Percentiles rank a stretch among this genome's conserved stretches.
Evolutionary conservation across 2,888 invertebrate species (phyloP).

Genomic region (Monochamus alternatus): DNA sequence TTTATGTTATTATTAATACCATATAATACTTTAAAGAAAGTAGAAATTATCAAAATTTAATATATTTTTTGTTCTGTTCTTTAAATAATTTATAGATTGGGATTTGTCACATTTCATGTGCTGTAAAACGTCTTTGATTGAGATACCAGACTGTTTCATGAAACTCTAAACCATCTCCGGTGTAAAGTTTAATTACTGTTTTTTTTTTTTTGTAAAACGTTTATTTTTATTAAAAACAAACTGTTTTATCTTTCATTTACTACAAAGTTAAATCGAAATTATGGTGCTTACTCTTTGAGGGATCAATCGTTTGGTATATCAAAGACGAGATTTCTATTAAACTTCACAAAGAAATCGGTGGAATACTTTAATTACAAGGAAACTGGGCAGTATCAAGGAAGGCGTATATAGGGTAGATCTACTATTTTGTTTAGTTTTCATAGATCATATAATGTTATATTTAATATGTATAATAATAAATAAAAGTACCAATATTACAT

Average conservation of each 20-base stretch:
- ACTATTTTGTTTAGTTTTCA: constrained; percentile 23
- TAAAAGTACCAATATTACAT: no score
- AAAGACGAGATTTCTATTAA: constrained; percentile 57
- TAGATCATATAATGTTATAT: no score
- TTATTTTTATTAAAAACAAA: constrained; percentile 21
- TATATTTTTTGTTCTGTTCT: no score
- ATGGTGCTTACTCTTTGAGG: constrained; percentile 46
- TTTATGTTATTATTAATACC: no score
- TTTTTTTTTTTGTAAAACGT: constrained; percentile 14
- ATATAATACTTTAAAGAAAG: no score
- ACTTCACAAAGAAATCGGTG: constrained; percentile 52
- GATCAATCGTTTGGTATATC: constrained; percentile 58
- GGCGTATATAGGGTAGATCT: constrained; percentile 1
- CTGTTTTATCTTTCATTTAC: constrained; percentile 24
- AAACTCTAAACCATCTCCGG: not conserved
- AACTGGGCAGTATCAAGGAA: constrained; percentile 47
- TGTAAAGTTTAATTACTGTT: constrained; percentile 9
- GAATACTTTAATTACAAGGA: constrained; percentile 53
- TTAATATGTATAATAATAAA: no score
- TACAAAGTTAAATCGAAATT: constrained; percentile 40
- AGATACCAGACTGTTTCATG: no score
- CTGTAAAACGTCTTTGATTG: not conserved
- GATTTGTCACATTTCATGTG: no score
- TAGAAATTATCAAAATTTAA: no score
- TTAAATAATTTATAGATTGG: no score